These are phyloP conservation scores for Drosophila longiperda DNA, from an alignment of 2,888 invertebrate species.

Conservation along the genomic window DNA sequence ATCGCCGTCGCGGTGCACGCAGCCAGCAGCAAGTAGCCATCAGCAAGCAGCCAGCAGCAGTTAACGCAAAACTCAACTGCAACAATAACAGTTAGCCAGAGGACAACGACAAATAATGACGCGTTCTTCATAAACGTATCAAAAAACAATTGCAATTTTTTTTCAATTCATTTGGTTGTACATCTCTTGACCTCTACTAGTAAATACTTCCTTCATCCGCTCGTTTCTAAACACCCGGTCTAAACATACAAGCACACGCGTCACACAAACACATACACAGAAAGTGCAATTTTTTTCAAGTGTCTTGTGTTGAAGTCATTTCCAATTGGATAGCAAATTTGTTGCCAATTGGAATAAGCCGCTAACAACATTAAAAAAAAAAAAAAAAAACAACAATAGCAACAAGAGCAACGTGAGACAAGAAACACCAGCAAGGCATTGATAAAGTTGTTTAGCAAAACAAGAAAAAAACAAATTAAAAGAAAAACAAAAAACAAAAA, in stretches of 20 bases:
- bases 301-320: conserved; percentile 42
- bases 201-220: conserved; percentile 1
- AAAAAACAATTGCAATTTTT: background rate
- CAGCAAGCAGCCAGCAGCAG: conserved; percentile 30
- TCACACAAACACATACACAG: conserved; percentile 4
- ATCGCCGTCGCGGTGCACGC: conserved; percentile 73
- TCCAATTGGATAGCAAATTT: conserved; percentile 46
- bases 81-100: conserved; percentile 58
- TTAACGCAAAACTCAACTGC: conserved; percentile 42
- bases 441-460: conserved; percentile 49
- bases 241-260: conserved; percentile 6
- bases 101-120: conserved; percentile 56
- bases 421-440: conserved; percentile 27
- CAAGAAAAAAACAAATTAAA: conserved; percentile 12
- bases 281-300: conserved; percentile 55
- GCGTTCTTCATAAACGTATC: conserved; percentile 31
- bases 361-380: conserved; percentile 10
- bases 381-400: background rate
- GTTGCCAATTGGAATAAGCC: conserved; percentile 53
- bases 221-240: conserved; percentile 16
- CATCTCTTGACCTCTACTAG: conserved; percentile 31
- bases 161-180: conserved; percentile 35
- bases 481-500: conserved; percentile 1
- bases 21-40: conserved; percentile 53
- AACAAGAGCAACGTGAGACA: conserved; percentile 18